A percentile compares a stretch with the other conserved stretches of the same genome.
These are phyloP conservation scores for Camponotus fellah DNA, from an alignment of 2,888 invertebrate species.

Conservation along the genomic window DNA sequence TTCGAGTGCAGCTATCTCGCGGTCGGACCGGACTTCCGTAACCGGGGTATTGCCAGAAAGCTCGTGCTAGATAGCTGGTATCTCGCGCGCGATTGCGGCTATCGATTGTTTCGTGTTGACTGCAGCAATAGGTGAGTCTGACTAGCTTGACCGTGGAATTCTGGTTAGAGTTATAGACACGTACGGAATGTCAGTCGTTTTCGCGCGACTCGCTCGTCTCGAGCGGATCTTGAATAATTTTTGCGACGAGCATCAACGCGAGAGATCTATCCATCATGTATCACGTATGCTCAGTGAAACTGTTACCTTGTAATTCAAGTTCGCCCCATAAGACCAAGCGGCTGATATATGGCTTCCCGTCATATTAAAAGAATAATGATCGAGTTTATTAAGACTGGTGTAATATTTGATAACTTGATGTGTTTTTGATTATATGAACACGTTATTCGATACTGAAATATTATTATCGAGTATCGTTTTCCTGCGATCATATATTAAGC, in stretches of 20 bases:
- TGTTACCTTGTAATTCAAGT: slow-evolving; percentile 38
- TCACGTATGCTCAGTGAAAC: slow-evolving; percentile 12
- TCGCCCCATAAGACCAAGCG: not conserved
- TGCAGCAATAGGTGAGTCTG: slow-evolving; percentile 78
- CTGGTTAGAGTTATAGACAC: slow-evolving; percentile 2
- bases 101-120: slow-evolving; percentile 77
- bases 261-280: slow-evolving; percentile 3
- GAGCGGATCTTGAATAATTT: slow-evolving; percentile 31
- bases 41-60: slow-evolving; percentile 74
- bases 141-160: slow-evolving; percentile 27
- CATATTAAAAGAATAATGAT: slow-evolving; percentile 47
- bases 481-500: not conserved
- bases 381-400: slow-evolving; percentile 18
- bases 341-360: slow-evolving; percentile 22
- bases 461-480: not conserved
- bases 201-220: not conserved
- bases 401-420: slow-evolving; percentile 19
- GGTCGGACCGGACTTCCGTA: slow-evolving; percentile 73
- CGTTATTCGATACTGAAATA: slow-evolving; percentile 17
- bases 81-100: slow-evolving; percentile 78
- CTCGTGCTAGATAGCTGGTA: slow-evolving; percentile 80
- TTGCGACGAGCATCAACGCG: slow-evolving; percentile 20
- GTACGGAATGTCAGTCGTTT: slow-evolving; percentile 51
- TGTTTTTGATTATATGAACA: not conserved
- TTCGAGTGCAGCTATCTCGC: slow-evolving; percentile 78